phyloP scores from a whole-genome alignment of 2,113 vertebrate genomes.

The Bos javanicus region DNA sequence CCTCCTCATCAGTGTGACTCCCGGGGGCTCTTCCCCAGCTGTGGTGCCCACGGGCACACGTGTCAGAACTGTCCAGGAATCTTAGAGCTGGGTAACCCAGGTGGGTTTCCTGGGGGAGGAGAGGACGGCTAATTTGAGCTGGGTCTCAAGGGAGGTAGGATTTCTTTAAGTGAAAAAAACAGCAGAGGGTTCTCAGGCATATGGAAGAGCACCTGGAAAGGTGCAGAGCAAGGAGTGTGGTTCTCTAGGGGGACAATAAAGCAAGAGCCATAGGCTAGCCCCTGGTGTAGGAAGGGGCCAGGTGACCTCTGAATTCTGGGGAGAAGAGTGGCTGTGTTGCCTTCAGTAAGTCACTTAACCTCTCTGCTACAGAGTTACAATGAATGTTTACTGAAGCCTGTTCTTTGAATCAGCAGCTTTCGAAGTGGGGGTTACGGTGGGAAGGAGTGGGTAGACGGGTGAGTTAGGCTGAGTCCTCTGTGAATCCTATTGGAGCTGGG shows the following conservation, averaged over 20 bases:
- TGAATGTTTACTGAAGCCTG: not conserved
- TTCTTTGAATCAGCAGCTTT: not conserved
- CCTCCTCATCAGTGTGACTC: not conserved
- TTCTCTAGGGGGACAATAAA: not conserved
- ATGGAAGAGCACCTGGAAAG: not conserved
- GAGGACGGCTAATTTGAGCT: not conserved
- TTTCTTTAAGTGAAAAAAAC: not conserved
- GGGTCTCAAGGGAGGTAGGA: not conserved
- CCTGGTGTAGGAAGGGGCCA: not conserved
- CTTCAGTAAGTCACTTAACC: not conserved
- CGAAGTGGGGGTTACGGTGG: not conserved
- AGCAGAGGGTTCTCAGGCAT: not conserved
- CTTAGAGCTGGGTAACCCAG: not conserved
- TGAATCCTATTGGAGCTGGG: not conserved
- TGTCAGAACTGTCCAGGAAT: not conserved
- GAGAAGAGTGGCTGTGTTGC: not conserved
- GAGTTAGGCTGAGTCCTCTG: not conserved
- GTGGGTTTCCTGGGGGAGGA: not conserved
- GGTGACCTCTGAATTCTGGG: not conserved
- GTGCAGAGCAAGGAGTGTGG: not conserved
- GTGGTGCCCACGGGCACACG: not conserved
- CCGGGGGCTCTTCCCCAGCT: not conserved
- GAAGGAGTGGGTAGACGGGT: not conserved
- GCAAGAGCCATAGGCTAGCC: not conserved
- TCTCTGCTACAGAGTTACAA: not conserved